Conservation (phyloP, 2,888 invertebrate genomes). For the Koerneria pararmatus region DNA sequence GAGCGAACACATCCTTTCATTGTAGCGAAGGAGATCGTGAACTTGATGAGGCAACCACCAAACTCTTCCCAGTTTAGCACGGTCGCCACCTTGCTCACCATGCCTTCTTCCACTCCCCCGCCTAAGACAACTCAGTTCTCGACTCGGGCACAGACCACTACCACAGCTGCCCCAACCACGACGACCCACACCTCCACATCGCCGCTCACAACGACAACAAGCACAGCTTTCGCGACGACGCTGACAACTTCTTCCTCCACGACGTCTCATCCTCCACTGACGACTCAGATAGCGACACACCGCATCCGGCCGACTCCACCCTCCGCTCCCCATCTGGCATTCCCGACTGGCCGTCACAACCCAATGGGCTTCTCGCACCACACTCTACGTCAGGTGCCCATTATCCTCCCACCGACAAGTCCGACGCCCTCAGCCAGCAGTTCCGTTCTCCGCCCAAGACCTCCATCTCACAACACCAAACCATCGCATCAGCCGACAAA, state of each 20-base stretch:
- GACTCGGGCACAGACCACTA: background rate
- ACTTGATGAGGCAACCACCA: too few relatives aligned
- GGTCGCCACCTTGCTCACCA: too few relatives aligned
- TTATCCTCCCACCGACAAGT: background rate
- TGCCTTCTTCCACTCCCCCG: slow-evolving; percentile 10
- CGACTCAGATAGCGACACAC: background rate
- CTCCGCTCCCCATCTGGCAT: background rate
- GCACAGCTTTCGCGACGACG: background rate
- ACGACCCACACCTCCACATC: slow-evolving; percentile 15
- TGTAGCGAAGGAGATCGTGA: too few relatives aligned
- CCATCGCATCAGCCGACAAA: too few relatives aligned
- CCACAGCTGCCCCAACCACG: too few relatives aligned
- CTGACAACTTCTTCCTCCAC: slow-evolving; percentile 13
- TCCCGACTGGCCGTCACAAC: background rate
- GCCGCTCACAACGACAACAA: slow-evolving; percentile 19
- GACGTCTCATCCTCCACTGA: slow-evolving; percentile 1
- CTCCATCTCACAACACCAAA: too few relatives aligned
- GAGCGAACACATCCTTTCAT: too few relatives aligned
- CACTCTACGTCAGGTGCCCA: too few relatives aligned
- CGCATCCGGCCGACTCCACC: background rate
- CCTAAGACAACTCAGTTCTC: background rate
- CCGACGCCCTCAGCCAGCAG: slow-evolving; percentile 20
- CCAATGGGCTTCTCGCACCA: too few relatives aligned
- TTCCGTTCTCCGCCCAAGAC: too few relatives aligned
- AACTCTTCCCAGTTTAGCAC: too few relatives aligned